Evolutionary conservation across 2,113 vertebrate species (phyloP).

Genomic region (Psittacara wagleri): DNA sequence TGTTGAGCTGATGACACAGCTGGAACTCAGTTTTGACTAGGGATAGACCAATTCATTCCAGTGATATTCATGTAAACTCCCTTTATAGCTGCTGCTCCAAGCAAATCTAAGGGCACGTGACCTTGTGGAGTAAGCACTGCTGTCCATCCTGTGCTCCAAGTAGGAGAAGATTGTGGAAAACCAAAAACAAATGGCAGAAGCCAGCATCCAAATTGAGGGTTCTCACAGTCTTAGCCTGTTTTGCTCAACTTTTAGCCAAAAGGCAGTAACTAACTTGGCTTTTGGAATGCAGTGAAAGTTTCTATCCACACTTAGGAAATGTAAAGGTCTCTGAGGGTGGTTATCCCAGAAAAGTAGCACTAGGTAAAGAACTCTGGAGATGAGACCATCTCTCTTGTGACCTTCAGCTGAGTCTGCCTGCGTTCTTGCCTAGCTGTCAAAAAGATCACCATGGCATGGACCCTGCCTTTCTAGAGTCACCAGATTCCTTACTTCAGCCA

Average conservation of each 20-base stretch:
- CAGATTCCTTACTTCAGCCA: neutral
- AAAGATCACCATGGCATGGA: neutral
- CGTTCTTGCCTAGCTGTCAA: neutral
- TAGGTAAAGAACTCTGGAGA: neutral
- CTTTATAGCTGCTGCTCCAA: neutral
- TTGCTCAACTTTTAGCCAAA: neutral
- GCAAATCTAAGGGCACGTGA: neutral
- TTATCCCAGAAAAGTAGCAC: neutral
- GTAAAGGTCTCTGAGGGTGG: neutral
- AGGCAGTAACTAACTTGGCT: neutral
- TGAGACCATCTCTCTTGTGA: neutral
- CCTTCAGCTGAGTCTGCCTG: neutral
- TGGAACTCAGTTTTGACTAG: neutral
- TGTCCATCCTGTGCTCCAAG: neutral
- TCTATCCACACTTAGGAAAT: neutral
- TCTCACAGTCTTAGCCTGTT: neutral
- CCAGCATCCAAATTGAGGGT: neutral
- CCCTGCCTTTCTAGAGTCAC: neutral
- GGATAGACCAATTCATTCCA: neutral
- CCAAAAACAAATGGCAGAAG: neutral
- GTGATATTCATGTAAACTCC: neutral
- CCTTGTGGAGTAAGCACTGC: neutral
- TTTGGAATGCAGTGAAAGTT: neutral
- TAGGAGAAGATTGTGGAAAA: neutral
- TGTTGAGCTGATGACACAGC: neutral